Evolutionary conservation across 2,797 vertebrate species (phyloP).

Genomic region (Peromyscus nudipes): DNA sequence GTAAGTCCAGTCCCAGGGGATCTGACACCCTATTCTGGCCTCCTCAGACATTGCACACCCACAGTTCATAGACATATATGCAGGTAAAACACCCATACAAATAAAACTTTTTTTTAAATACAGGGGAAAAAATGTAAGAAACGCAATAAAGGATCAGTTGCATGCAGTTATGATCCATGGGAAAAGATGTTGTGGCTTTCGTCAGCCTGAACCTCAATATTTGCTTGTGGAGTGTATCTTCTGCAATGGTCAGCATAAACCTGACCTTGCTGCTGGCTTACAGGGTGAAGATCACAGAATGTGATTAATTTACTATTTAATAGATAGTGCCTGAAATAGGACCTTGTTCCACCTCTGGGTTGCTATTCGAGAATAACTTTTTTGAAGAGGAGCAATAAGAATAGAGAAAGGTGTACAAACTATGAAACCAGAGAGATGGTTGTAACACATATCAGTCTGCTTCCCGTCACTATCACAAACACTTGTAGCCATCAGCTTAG

Average conservation of each 20-base stretch:
- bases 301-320: neutral
- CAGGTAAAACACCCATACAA: neutral
- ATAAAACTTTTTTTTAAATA: neutral
- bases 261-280: neutral
- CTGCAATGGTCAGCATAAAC: neutral
- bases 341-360: neutral
- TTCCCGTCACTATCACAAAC: neutral
- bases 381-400: neutral
- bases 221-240: neutral
- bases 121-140: too few relatives aligned
- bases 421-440: neutral
- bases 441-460: neutral
- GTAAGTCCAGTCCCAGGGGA: neutral
- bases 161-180: neutral
- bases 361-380: neutral
- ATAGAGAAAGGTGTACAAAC: neutral
- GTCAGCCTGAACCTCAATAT: constrained; percentile 4
- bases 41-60: neutral
- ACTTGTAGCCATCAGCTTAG: neutral
- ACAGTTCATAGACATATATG: neutral
- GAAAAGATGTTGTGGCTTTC: constrained; percentile 14
- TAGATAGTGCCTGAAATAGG: neutral
- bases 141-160: neutral
- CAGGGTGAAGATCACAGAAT: neutral
- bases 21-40: neutral